Base-by-base conservation (phyloP, 2,888 invertebrate genomes). In the Tromatobia lineatoria region DNA sequence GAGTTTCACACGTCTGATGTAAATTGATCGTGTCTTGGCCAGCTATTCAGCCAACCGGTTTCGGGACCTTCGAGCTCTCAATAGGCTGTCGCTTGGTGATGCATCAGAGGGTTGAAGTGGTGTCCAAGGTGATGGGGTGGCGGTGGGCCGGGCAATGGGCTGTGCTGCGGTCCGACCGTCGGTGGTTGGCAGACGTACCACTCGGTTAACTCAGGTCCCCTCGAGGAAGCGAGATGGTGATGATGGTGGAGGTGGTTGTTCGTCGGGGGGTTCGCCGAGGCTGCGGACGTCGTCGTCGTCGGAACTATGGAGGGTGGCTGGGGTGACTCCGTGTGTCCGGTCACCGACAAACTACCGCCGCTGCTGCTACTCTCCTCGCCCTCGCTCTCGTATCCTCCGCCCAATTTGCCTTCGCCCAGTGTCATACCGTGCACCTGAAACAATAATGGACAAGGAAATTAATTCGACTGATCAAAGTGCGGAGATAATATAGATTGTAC, bases 301-400 rank as follows among this genome's bases (percentile, higher is more conserved):
- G 93, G 82, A 94, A 94, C 18, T 95, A 95, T 91, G 95, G 96
- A 86, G 95, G 95, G 75, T 95, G 96, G 88, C 94, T 95, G 89
- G 93, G 94, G 93, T 57, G 93, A 92, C 80, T 93, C 92, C 71
- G 90, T 92, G 88, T 93, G 92, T 34, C 93, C 96, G 38, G 96
- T 96, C 69, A 96, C 96, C 87, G 96, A 96, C 89, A 96, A 96
- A 91, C 96, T 96, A 85, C 96, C 96, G 76, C 96, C 97, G 85
- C 95, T 95, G 79, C 97, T 97, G 93, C 96, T 96, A 86, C 97
- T 97, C 93, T 98, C 98, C 93, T 98, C 98, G 59, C 97, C 97
- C 93, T 98, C 98, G 94, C 97, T 98, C 93, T 98, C 98, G 94
- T 97, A 98, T 88, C 96, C 96, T 23, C 95, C 96, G 85, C 94